Evolutionary conservation across 2,113 vertebrate species (phyloP).

Genomic region (Zosterops japonicus): DNA sequence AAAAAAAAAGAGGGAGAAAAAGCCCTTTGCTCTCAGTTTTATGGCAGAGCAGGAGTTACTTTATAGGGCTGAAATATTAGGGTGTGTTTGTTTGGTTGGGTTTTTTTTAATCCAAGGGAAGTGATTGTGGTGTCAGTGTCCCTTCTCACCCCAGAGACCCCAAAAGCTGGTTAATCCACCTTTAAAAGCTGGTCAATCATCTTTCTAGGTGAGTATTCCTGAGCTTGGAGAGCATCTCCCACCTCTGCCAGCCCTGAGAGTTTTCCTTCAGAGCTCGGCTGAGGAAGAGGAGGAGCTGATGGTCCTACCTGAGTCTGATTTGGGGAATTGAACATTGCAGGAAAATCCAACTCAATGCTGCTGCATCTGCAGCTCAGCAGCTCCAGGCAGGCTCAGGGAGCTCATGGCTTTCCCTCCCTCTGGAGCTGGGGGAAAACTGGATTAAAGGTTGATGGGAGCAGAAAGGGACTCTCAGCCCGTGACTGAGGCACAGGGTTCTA

Average conservation of each 20-base stretch:
- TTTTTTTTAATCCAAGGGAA: not conserved
- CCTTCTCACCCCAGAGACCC: not conserved
- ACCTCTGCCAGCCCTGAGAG: not conserved
- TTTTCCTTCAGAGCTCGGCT: not conserved
- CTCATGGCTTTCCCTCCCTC: not conserved
- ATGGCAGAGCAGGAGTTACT: not conserved
- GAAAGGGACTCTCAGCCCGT: not conserved
- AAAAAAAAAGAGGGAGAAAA: not conserved
- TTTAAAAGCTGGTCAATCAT: not conserved
- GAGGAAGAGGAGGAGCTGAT: not conserved
- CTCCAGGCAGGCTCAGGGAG: not conserved
- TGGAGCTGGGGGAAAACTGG: not conserved
- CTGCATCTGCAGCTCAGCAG: not conserved
- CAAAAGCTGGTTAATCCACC: not conserved
- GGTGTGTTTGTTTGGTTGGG: not conserved
- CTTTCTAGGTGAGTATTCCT: not conserved
- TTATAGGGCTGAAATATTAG: not conserved
- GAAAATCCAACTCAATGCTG: not conserved
- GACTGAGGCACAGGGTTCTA: not conserved
- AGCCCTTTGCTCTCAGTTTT: not conserved
- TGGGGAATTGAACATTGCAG: not conserved
- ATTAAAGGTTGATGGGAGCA: not conserved
- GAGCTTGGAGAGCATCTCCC: not conserved
- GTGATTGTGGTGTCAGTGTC: not conserved
- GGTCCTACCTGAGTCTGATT: not conserved